Evolutionary conservation across 2,797 vertebrate genomes (phyloP).

Genomic region (Coluber constrictor): DNA sequence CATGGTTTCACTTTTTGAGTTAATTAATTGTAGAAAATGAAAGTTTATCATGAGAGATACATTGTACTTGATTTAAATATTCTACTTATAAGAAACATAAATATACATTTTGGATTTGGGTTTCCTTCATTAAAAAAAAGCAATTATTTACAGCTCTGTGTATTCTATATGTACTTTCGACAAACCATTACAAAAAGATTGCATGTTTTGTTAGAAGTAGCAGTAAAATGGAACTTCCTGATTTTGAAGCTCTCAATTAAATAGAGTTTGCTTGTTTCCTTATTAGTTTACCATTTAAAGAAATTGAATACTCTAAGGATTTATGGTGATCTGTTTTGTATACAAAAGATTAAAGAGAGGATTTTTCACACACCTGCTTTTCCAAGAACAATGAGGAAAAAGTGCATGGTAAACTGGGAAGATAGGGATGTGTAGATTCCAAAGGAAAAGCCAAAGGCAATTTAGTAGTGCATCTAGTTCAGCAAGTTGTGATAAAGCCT

Average conservation of each 20-base stretch:
- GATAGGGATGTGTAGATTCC: neutral
- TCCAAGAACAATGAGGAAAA: neutral
- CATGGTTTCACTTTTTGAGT: neutral
- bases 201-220: neutral
- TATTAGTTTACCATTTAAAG: slow-evolving; percentile 1
- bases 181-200: neutral
- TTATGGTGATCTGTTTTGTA: slow-evolving; percentile 1
- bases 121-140: neutral
- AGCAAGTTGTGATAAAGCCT: neutral
- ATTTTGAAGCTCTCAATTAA: slow-evolving; percentile 5
- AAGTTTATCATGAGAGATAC: neutral
- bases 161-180: neutral
- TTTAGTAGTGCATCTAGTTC: neutral
- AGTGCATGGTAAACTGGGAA: neutral
- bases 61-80: neutral
- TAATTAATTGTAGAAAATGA: neutral
- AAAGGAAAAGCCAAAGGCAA: neutral
- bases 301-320: slow-evolving; percentile 21
- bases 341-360: slow-evolving; percentile 19
- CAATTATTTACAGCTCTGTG: neutral
- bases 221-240: neutral
- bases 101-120: neutral
- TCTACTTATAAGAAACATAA: slow-evolving; percentile 5
- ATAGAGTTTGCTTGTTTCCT: slow-evolving; percentile 13
- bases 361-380: neutral